These are phyloP conservation scores for Oeneis ivallda DNA, from an alignment of 2,888 invertebrate genomes.

Conservation along the genomic window DNA sequence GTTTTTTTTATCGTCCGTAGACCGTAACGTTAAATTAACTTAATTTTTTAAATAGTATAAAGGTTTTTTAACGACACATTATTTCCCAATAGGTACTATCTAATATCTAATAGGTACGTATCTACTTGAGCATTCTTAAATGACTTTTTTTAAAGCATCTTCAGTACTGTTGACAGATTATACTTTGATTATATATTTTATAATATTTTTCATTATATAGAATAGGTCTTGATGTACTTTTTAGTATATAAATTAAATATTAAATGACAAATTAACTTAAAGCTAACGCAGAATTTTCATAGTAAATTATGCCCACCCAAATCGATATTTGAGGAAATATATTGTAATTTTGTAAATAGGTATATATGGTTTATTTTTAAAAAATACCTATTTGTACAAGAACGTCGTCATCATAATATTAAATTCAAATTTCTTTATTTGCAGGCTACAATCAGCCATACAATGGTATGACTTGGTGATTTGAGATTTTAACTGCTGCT, in stretches of 20 bases:
- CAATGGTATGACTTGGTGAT: too few species aligned
- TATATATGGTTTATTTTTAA: background rate
- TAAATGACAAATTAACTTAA: background rate
- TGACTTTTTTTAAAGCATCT: background rate
- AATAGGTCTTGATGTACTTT: constrained; percentile 6
- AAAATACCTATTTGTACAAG: background rate
- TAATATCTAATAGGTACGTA: too few species aligned
- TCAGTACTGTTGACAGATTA: background rate
- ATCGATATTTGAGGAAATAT: background rate
- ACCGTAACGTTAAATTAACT: constrained; percentile 8
- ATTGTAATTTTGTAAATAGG: background rate
- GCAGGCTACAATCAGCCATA: too few species aligned
- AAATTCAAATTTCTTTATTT: too few species aligned
- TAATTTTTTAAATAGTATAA: too few species aligned
- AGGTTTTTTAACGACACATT: too few species aligned
- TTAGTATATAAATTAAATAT: background rate
- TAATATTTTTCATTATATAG: constrained; percentile 1
- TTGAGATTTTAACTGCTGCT: too few species aligned
- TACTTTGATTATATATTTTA: constrained; percentile 6
- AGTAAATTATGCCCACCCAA: background rate
- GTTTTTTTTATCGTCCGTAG: constrained; percentile 14
- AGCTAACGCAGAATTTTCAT: background rate
- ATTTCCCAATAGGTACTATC: background rate
- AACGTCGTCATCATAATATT: too few species aligned
- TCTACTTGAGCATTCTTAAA: background rate